Evolutionary conservation across 30 jellyfish, hydroid and myxozoan genomes (phyloP).

Genomic region (Aurelia aurita): DNA sequence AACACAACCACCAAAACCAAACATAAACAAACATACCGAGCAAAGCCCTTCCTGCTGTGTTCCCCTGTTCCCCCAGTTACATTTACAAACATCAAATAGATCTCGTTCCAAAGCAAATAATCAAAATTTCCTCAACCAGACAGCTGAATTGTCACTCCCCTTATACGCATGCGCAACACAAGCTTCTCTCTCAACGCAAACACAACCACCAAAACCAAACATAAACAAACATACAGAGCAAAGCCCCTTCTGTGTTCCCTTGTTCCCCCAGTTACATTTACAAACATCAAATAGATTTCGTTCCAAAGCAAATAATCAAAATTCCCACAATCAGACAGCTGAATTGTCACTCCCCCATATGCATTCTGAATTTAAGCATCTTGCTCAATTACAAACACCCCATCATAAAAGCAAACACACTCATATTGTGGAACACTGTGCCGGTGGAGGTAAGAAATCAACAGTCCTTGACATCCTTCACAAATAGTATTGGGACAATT

Average conservation of each 20-base stretch:
- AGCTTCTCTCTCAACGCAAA: too few relatives aligned
- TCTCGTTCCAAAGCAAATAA: constrained; percentile 24
- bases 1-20: too few relatives aligned
- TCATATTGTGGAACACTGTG: too few relatives aligned
- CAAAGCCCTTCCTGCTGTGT: not conserved
- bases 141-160: constrained; percentile 63
- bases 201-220: too few relatives aligned
- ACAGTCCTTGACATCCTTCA: too few relatives aligned
- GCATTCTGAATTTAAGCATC: too few relatives aligned
- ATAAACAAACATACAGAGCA: not conserved
- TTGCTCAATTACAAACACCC: too few relatives aligned
- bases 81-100: not conserved
- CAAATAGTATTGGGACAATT: too few relatives aligned
- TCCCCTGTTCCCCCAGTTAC: not conserved
- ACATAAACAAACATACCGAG: not conserved
- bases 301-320: constrained; percentile 32
- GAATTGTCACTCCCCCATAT: not conserved
- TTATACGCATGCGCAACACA: constrained; percentile 39
- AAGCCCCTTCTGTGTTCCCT: not conserved
- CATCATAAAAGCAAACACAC: too few relatives aligned
- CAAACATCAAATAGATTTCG: not conserved
- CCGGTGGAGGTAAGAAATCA: too few relatives aligned
- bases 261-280: not conserved
- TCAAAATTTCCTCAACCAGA: constrained; percentile 37
- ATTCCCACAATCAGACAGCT: constrained; percentile 32